phyloP scores from a whole-genome alignment of 2,797 vertebrate genomes.

The Sebastes taczanowskii region DNA sequence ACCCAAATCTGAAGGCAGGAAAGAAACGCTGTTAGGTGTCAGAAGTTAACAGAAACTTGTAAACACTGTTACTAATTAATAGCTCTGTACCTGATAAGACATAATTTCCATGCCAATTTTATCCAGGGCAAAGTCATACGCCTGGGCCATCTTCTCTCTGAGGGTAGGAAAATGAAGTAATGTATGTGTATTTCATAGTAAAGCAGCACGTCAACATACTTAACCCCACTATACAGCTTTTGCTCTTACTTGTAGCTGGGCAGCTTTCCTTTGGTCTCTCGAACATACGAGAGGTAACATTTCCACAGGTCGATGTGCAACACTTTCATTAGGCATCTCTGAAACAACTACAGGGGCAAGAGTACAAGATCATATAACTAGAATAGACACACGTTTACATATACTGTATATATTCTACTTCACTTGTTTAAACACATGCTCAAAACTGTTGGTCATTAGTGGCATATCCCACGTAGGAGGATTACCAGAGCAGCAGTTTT shows the following conservation, averaged over 20 bases:
- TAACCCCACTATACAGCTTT: rapidly evolving
- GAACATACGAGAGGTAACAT: conserved; percentile 98
- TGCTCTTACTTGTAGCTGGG: conserved; percentile 98
- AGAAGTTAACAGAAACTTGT: background rate
- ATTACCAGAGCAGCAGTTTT: background rate
- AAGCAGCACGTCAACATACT: background rate
- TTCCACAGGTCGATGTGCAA: conserved; percentile 99
- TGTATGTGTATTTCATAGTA: background rate
- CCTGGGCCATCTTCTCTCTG: conserved; percentile 99
- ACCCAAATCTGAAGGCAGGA: conserved; percentile 92
- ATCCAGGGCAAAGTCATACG: conserved; percentile 98
- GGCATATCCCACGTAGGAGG: background rate
- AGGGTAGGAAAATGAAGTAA: background rate
- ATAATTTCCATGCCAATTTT: conserved; percentile 99
- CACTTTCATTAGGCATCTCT: conserved; percentile 99
- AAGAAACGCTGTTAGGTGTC: background rate
- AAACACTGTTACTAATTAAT: background rate
- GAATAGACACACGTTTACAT: background rate
- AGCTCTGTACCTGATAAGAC: conserved; percentile 93
- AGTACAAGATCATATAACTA: background rate
- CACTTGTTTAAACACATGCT: background rate
- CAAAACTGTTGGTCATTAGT: background rate
- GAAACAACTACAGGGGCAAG: conserved; percentile 90
- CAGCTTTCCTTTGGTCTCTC: conserved; percentile 99
- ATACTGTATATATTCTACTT: background rate